Conservation (phyloP, 2,888 invertebrate genomes). For the Sabatieria punctata region DNA sequence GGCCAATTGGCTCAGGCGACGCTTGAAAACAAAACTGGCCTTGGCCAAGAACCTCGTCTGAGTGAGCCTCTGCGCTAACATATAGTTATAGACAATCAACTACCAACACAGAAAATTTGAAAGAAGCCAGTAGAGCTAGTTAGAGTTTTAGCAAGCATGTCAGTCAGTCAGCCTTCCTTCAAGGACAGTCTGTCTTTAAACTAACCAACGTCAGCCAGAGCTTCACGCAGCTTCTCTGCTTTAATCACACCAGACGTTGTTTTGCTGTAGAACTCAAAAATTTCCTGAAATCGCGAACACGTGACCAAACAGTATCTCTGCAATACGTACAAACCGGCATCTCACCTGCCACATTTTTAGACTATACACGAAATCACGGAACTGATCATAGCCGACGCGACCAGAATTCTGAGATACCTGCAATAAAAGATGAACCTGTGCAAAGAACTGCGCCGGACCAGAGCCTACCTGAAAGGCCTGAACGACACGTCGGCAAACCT, state of each 20-base stretch:
- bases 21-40: too few relatives aligned
- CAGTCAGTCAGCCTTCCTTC: too few relatives aligned
- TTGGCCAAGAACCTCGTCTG: too few relatives aligned
- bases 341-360: slow-evolving; percentile 62
- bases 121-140: too few relatives aligned
- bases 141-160: too few relatives aligned
- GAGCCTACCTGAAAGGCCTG: slow-evolving; percentile 64
- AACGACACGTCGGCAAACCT: slow-evolving; percentile 75
- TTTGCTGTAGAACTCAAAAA: slow-evolving; percentile 71
- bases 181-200: too few relatives aligned
- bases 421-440: slow-evolving; percentile 3
- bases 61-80: too few relatives aligned
- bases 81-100: too few relatives aligned
- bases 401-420: slow-evolving; percentile 38
- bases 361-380: slow-evolving; percentile 77
- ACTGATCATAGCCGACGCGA: slow-evolving; percentile 61
- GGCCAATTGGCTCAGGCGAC: too few relatives aligned
- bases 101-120: too few relatives aligned
- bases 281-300: slow-evolving; percentile 35
- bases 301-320: not conserved
- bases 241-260: slow-evolving; percentile 69
- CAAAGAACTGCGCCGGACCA: not conserved
- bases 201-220: slow-evolving; percentile 59
- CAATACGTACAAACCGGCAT: too few relatives aligned
- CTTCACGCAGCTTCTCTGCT: slow-evolving; percentile 65